Evolutionary conservation across 2,113 vertebrate species (phyloP).

Genomic region (Gasterosteus nipponicus): DNA sequence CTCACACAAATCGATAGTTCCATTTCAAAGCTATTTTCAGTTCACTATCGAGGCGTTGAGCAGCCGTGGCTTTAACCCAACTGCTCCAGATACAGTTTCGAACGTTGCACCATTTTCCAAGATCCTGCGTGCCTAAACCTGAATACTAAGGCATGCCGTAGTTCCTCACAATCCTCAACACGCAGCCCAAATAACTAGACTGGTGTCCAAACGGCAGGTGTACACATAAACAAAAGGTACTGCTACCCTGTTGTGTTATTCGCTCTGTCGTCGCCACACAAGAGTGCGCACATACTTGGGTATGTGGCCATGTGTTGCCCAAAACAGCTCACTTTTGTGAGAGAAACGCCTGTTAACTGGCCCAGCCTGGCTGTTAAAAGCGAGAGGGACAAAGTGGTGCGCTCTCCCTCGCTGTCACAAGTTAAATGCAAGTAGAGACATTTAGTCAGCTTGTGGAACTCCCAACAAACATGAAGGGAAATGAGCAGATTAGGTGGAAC

Average conservation of each 20-base stretch:
- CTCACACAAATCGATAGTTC: slow-evolving; percentile 35
- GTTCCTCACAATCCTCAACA: slow-evolving; percentile 10
- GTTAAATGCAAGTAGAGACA: slow-evolving; percentile 5
- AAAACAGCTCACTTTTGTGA: slow-evolving; percentile 14
- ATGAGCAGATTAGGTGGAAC: slow-evolving; percentile 1
- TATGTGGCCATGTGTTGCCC: background rate
- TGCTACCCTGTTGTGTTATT: background rate
- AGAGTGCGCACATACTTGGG: background rate
- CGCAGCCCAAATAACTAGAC: slow-evolving; percentile 10
- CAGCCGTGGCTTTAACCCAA: background rate
- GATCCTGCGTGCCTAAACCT: slow-evolving; percentile 48
- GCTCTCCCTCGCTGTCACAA: slow-evolving; percentile 17
- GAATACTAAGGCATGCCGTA: slow-evolving; percentile 18
- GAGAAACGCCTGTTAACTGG: background rate
- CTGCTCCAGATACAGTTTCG: slow-evolving; percentile 11
- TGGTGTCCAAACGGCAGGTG: background rate
- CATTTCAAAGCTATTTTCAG: slow-evolving; percentile 28
- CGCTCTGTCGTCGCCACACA: background rate
- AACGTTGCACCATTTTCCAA: slow-evolving; percentile 32
- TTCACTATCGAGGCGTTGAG: background rate
- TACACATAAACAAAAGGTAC: background rate
- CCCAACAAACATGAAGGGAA: background rate
- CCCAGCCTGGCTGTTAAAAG: slow-evolving; percentile 27
- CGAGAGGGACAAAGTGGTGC: slow-evolving; percentile 19
- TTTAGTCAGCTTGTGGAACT: background rate